Base-by-base conservation (phyloP, 2,888 invertebrate genomes). In the Aproaerema taeniolella region DNA sequence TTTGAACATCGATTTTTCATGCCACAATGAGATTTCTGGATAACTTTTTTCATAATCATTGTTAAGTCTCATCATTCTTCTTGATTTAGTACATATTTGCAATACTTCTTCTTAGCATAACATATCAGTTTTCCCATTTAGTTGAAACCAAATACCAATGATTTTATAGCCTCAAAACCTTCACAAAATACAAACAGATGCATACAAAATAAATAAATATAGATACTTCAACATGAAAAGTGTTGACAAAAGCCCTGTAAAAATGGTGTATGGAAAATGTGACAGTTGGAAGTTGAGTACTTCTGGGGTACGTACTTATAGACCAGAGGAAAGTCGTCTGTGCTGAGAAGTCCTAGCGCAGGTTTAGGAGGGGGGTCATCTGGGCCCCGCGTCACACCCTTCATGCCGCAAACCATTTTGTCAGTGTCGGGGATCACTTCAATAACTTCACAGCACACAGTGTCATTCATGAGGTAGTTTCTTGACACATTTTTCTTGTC, bases 351-450 rank as follows among this genome's bases (percentile, higher is more conserved):
- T 52, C 97, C 97, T 50, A 95, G 89, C 47, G 93, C 90, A 46
- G 92, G 90, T 73, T 91, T 91, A 57, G 91, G 90, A 52, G 90
- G 89, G 42, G 93, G 91, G 63, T 91, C 91, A 60, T 91, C 90
- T 14, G 92, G 88, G 47, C 89, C 88, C 61, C 92, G 88, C 55
- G 92, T 89, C 53, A 91, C 87, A 47, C 93, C 93, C 80, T 94
- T 92, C 94, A 95, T 94, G 74, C 95, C 94, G 74, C 94, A 91
- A 58, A 93, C 92, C 87, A 96, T 91, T 88, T 95, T 95, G 85
- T 95, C 95, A 39, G 93, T 92, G 74, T 95, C 95, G 32, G 93
- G 92, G 70, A 93, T 93, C 49, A 95, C 92, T 88, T 94, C 95
- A 61, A 95, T 89, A 37, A 95, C 93, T 88, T 95, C 95, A 77